Evolutionary conservation across 2,888 invertebrate genomes (phyloP).

Genomic region (Thyatira batis): DNA sequence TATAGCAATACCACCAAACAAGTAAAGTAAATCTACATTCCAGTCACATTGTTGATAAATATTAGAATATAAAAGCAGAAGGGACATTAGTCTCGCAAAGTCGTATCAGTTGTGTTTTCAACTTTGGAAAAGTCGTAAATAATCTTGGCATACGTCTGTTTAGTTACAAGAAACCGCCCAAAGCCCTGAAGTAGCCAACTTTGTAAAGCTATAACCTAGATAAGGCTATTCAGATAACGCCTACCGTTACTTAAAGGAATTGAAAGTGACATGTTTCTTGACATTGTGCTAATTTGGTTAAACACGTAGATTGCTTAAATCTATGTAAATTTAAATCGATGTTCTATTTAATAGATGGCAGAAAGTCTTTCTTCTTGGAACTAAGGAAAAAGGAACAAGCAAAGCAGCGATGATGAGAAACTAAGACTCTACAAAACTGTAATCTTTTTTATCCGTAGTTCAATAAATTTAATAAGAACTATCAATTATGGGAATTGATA

Average conservation of each 20-base stretch:
- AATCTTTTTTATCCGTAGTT: too few relatives aligned
- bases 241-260: background rate
- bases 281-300: background rate
- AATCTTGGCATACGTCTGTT: constrained; percentile 16
- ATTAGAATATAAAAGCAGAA: background rate
- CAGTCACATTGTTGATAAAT: background rate
- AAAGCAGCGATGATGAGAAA: too few relatives aligned
- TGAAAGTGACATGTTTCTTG: background rate
- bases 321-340: too few relatives aligned
- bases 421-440: too few relatives aligned
- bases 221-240: background rate
- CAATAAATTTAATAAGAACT: too few relatives aligned
- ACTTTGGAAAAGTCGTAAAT: constrained; percentile 14
- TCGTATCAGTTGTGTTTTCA: constrained; percentile 4
- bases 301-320: background rate
- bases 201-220: background rate
- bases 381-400: too few relatives aligned
- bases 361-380: too few relatives aligned
- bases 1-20: background rate
- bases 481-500: too few relatives aligned
- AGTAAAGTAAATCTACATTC: background rate
- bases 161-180: background rate
- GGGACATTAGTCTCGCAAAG: constrained; percentile 7
- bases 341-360: too few relatives aligned
- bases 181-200: background rate